Percentiles rank a stretch among this genome's conserved stretches.
These are phyloP conservation scores for Embidobia sp. DNA, from an alignment of 2,888 invertebrate species.

Conservation along the genomic window DNA sequence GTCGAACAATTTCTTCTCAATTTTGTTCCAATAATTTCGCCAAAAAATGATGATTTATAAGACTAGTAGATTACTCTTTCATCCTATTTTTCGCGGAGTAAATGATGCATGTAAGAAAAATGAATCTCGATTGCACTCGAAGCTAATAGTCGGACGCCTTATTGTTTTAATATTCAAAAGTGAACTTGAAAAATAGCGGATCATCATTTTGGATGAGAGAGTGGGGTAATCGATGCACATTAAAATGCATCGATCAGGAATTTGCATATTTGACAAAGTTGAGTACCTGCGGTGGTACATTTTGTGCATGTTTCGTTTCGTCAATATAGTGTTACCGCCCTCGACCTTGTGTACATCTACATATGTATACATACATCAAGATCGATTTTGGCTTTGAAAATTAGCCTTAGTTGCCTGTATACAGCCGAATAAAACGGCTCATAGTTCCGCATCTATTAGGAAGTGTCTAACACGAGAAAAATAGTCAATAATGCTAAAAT, in stretches of 20 bases:
- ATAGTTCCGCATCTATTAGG: conserved; percentile 29
- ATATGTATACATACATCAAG: conserved; percentile 39
- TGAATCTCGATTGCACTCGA: too few relatives aligned
- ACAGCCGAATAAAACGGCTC: conserved; percentile 20
- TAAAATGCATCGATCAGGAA: conserved; percentile 33
- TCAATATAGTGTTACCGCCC: conserved; percentile 62
- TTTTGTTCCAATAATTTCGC: too few relatives aligned
- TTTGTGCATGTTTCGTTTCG: conserved; percentile 41
- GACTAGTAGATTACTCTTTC: too few relatives aligned
- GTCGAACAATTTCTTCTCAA: too few relatives aligned
- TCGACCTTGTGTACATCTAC: conserved; percentile 66
- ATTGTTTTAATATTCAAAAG: conserved; percentile 19
- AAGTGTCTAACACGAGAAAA: conserved; percentile 20
- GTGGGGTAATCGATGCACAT: conserved; percentile 30
- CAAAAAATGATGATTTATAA: too few relatives aligned
- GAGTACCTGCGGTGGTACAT: conserved; percentile 35
- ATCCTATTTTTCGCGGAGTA: too few relatives aligned
- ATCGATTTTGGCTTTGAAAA: conserved; percentile 62
- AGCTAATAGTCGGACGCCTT: background rate
- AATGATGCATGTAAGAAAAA: too few relatives aligned
- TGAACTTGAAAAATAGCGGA: conserved; percentile 17
- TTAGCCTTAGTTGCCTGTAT: conserved; percentile 29
- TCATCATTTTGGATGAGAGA: conserved; percentile 18
- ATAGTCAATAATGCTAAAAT: conserved; percentile 14
- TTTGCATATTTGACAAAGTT: conserved; percentile 45